These are phyloP conservation scores for Gobionotothen gibberifrons DNA, from an alignment of 2,797 vertebrate genomes.

Conservation along the genomic window DNA sequence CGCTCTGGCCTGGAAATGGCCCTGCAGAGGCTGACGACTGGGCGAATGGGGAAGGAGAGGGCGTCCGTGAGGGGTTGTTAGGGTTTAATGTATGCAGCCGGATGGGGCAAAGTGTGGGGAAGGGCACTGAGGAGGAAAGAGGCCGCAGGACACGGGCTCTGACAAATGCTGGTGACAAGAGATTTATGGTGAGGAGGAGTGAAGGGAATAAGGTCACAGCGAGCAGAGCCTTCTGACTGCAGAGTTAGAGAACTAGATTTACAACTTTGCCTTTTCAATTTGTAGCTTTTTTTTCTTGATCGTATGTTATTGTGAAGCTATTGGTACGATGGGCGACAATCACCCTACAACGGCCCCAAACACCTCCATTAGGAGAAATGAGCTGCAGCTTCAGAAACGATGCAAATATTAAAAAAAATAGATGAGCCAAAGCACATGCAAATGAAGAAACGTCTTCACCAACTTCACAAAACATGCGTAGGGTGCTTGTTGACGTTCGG, in stretches of 20 bases:
- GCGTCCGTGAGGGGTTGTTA: slow-evolving; percentile 30
- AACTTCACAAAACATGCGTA: too few species aligned
- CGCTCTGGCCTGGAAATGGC: slow-evolving; percentile 42
- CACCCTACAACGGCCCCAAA: too few species aligned
- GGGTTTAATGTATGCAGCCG: slow-evolving; percentile 49
- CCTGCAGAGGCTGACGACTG: slow-evolving; percentile 30
- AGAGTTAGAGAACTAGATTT: slow-evolving; percentile 8
- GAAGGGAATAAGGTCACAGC: slow-evolving; percentile 38
- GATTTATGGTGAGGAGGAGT: slow-evolving; percentile 42
- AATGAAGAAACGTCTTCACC: too few species aligned
- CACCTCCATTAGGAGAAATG: too few species aligned
- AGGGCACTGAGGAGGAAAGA: slow-evolving; percentile 45
- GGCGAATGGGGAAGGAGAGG: slow-evolving; percentile 20
- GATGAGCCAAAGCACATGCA: too few species aligned
- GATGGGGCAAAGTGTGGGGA: slow-evolving; percentile 12
- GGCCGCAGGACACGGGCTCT: slow-evolving; percentile 4
- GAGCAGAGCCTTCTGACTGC: neutral
- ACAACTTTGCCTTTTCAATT: neutral
- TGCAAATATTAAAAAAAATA: too few species aligned
- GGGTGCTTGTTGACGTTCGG: too few species aligned
- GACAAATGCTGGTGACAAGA: slow-evolving; percentile 38
- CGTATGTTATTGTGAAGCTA: neutral
- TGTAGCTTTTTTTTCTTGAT: neutral
- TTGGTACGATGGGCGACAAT: too few species aligned
- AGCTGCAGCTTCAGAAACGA: too few species aligned